Base-by-base conservation (phyloP, 2,113 vertebrate genomes). In the Sclerurus mexicanus region DNA sequence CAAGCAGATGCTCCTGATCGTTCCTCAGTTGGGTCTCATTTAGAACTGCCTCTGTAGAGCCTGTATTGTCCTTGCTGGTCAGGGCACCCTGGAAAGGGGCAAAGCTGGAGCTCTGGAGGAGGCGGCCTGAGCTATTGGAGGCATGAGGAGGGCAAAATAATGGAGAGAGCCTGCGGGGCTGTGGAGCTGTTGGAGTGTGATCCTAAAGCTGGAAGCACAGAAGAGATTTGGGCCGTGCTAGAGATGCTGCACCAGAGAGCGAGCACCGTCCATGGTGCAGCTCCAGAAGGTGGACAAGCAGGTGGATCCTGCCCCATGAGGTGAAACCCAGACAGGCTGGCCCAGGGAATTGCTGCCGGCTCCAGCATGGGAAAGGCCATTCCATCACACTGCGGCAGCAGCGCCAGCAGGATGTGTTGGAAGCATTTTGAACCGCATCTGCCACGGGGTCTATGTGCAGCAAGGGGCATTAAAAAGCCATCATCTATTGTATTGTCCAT, bases 391-490 rank as follows among this genome's bases (percentile, higher is more conserved):
- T 9, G 1, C 2, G 3, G 56, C 73, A 37, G 77, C 52, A 31
- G 81, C 3, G 5, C 68, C 49, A 3, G 3, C 0, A 1, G 60
- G 64, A 25, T 49, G 27, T 30, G 46, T 30, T 60, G 53, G 25
- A 28, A 62, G 55, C 3, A 3, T 49, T 69, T 69, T 4, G n/a
- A 73, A 21, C n/a, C 17, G 55, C 85, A n/a, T 39, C 83, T 84
- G 59, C 68, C 79, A 23, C 0, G 4, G 52, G 59, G 52, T 6
- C 55, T 77, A 2, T 12, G 73, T 59, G 83, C 79, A 88, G 63
- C 46, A 55, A 64, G 69, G 67, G 68, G 55, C 88, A 73, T 85
- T 92, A 80, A 88, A 85, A 78, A 93, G 39, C 84, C 60, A 37
- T 82, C 37, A 35, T 16, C 18, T 30, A 24, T 46, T 49, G 80